Percentiles rank a stretch among this genome's conserved stretches.
These are phyloP conservation scores for Diadumene lineata DNA, from an alignment of 92 coral and sea anemone species.

Conservation along the genomic window DNA sequence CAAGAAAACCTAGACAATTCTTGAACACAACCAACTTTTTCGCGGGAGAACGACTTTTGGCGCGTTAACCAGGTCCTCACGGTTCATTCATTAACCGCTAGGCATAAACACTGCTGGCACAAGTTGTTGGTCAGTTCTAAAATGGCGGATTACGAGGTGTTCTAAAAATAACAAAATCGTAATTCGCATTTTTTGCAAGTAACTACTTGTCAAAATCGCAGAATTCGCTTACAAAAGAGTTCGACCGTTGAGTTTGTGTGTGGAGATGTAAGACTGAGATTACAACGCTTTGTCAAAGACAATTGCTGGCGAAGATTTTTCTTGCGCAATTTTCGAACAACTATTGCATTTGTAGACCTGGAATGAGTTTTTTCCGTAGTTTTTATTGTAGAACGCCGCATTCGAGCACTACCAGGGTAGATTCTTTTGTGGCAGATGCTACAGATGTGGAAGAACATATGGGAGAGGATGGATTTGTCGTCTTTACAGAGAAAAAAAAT, in stretches of 20 bases:
- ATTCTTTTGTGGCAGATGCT: slow-evolving; percentile 18
- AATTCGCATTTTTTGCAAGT: neutral
- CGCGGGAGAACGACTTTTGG: slow-evolving; percentile 37
- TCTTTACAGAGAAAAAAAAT: slow-evolving; percentile 31
- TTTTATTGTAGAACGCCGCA: slow-evolving; percentile 49
- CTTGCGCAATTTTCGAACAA: neutral
- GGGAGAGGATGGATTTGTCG: slow-evolving; percentile 71
- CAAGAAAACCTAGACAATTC: neutral
- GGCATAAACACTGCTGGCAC: slow-evolving; percentile 8
- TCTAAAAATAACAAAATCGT: slow-evolving; percentile 23
- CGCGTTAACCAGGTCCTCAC: slow-evolving; percentile 29
- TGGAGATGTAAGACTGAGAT: neutral
- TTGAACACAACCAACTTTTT: slow-evolving; percentile 10
- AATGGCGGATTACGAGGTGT: slow-evolving; percentile 18
- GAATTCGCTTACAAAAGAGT: neutral
- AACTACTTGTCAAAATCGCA: neutral
- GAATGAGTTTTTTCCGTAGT: slow-evolving; percentile 65
- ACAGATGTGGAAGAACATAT: slow-evolving; percentile 43
- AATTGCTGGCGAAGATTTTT: neutral
- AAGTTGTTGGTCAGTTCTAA: neutral
- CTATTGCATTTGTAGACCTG: too few species aligned
- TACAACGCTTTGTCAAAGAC: neutral
- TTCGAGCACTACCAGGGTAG: neutral
- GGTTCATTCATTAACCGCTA: slow-evolving; percentile 3
- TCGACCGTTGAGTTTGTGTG: neutral